phyloP scores from a whole-genome alignment of 2,797 vertebrate species.

The Pagetopsis macropterus region DNA sequence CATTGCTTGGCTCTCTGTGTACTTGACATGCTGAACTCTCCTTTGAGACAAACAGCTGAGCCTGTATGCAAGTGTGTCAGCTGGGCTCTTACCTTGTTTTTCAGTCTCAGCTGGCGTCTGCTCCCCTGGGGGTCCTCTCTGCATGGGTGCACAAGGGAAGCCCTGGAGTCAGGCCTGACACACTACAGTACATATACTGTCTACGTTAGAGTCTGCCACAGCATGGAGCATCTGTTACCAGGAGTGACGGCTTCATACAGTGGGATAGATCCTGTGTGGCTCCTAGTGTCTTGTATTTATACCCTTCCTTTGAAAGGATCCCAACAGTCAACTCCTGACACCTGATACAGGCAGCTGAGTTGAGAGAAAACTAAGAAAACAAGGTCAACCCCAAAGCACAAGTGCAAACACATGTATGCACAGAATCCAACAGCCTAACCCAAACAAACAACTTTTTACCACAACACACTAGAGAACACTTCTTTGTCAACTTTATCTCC shows the following conservation, averaged over 20 bases:
- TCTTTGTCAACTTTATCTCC: slow-evolving; percentile 55
- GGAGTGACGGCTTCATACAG: slow-evolving; percentile 67
- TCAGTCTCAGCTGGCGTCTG: slow-evolving; percentile 83
- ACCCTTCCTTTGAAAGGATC: slow-evolving; percentile 72
- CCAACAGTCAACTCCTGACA: slow-evolving; percentile 82
- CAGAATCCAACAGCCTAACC: slow-evolving; percentile 58
- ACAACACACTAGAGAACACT: slow-evolving; percentile 53
- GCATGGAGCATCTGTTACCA: slow-evolving; percentile 65
- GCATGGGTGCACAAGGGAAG: slow-evolving; percentile 83
- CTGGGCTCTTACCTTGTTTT: slow-evolving; percentile 87
- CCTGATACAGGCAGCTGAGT: slow-evolving; percentile 82
- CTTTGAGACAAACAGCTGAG: slow-evolving; percentile 81
- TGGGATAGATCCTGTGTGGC: slow-evolving; percentile 66
- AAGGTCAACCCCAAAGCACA: slow-evolving; percentile 73
- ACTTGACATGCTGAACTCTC: slow-evolving; percentile 67
- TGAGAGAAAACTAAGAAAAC: slow-evolving; percentile 61
- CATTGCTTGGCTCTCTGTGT: slow-evolving; percentile 58
- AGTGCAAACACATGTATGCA: slow-evolving; percentile 66
- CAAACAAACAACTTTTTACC: slow-evolving; percentile 57
- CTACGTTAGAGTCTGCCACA: slow-evolving; percentile 54
- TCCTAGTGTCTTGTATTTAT: slow-evolving; percentile 81
- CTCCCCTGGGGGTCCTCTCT: slow-evolving; percentile 80
- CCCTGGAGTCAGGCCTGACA: slow-evolving; percentile 62
- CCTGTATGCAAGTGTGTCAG: slow-evolving; percentile 76
- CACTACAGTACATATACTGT: slow-evolving; percentile 27